Percentiles rank a stretch among this genome's conserved stretches.
Conservation (phyloP, 2,113 vertebrate genomes). For the Xiphorhynchus elegans region DNA sequence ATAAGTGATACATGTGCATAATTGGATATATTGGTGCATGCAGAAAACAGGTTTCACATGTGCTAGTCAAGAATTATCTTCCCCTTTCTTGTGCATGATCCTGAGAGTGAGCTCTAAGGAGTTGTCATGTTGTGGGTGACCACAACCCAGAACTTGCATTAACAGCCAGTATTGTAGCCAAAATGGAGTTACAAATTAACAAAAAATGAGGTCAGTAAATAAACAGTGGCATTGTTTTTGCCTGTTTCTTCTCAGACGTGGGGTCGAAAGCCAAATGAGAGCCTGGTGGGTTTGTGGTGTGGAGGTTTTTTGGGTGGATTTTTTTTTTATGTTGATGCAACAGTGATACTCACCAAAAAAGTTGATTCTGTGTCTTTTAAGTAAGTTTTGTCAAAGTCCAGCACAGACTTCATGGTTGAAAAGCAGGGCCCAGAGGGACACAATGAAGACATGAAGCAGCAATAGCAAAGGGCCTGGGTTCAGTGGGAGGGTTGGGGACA, state of each 20-base stretch:
- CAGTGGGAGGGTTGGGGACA: neutral
- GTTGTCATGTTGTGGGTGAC: neutral
- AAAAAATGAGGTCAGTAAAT: neutral
- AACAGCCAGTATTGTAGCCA: neutral
- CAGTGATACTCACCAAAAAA: neutral
- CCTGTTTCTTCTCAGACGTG: neutral
- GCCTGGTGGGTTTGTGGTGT: neutral
- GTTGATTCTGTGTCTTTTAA: neutral
- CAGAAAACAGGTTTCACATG: neutral
- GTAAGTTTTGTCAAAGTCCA: neutral
- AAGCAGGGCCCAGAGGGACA: neutral
- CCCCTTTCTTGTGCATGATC: neutral
- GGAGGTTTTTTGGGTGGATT: rapidly evolving
- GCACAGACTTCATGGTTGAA: neutral
- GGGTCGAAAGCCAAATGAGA: neutral
- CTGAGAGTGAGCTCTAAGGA: neutral
- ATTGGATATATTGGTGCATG: neutral
- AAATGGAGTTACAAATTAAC: neutral
- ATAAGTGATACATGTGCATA: neutral
- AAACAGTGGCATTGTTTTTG: neutral
- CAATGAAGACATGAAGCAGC: neutral
- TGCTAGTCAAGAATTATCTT: neutral
- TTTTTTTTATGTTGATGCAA: neutral
- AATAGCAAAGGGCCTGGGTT: neutral
- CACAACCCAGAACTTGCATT: neutral